phyloP scores from a whole-genome alignment of 2,113 vertebrate genomes.

The Epinephelus moara region DNA sequence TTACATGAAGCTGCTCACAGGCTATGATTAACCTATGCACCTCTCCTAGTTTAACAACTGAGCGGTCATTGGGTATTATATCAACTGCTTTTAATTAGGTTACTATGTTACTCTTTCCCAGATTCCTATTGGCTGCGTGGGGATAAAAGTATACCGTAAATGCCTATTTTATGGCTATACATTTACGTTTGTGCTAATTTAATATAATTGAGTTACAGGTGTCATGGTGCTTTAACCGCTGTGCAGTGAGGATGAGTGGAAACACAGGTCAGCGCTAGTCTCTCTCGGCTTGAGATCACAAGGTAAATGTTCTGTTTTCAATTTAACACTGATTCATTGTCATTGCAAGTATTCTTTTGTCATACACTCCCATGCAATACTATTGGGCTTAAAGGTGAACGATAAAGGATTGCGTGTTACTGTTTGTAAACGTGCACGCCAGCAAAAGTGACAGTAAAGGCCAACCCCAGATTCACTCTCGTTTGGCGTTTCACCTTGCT shows the following conservation, averaged over 20 bases:
- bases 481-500: too few species aligned
- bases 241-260: constrained; percentile 17
- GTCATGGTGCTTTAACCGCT: constrained; percentile 40
- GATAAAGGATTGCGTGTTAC: too few species aligned
- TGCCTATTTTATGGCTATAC: constrained; percentile 60
- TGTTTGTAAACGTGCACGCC: too few species aligned
- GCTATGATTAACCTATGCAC: constrained; percentile 86
- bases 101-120: constrained; percentile 77
- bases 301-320: constrained; percentile 1
- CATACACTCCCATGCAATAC: background rate
- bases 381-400: too few species aligned
- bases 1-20: constrained; percentile 83
- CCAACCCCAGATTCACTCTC: too few species aligned
- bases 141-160: constrained; percentile 73
- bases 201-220: constrained; percentile 66
- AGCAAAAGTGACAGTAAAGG: too few species aligned
- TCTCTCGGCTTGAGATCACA: constrained; percentile 8
- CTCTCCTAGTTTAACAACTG: constrained; percentile 79
- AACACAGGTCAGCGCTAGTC: constrained; percentile 34
- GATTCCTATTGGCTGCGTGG: constrained; percentile 70
- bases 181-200: constrained; percentile 68
- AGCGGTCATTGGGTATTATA: constrained; percentile 80
- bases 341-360: background rate
- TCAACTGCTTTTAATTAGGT: constrained; percentile 84
- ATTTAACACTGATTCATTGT: background rate